phyloP scores from a whole-genome alignment of 2,797 vertebrate species.

The Melanotaenia boesemani region DNA sequence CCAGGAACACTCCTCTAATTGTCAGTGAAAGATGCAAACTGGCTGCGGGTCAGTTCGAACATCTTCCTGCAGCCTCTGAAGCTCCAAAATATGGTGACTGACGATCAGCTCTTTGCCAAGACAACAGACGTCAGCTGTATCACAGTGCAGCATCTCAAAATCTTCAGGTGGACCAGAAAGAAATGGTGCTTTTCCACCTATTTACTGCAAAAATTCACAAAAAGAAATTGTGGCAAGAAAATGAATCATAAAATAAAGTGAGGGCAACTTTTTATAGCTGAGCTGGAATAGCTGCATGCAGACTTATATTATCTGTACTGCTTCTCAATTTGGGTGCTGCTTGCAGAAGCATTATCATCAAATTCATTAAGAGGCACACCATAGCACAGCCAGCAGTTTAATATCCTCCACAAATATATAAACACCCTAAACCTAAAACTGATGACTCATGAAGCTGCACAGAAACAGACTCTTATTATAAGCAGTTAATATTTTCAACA shows the following conservation, averaged over 20 bases:
- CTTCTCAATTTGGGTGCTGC: constrained; percentile 26
- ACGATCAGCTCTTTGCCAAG: constrained; percentile 21
- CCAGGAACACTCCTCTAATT: constrained; percentile 54
- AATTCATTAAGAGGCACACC: constrained; percentile 28
- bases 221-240: neutral
- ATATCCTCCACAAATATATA: constrained; percentile 34
- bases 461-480: constrained; percentile 15
- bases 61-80: constrained; percentile 22
- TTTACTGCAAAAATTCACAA: neutral
- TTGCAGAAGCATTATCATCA: constrained; percentile 39
- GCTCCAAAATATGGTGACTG: constrained; percentile 16
- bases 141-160: constrained; percentile 6
- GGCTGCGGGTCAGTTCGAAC: constrained; percentile 39
- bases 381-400: constrained; percentile 31
- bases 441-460: constrained; percentile 17
- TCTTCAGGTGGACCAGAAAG: constrained; percentile 6
- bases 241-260: constrained; percentile 3
- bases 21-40: constrained; percentile 69
- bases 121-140: constrained; percentile 2
- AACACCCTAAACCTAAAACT: constrained; percentile 14
- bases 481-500: constrained; percentile 22
- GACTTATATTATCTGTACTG: constrained; percentile 25
- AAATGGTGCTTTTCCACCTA: neutral
- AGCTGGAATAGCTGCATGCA: constrained; percentile 3
- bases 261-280: constrained; percentile 12